A percentile compares a stretch with the other conserved stretches of the same genome.
These are phyloP conservation scores for Dissostichus mawsoni DNA, from an alignment of 2,113 vertebrate genomes.

Conservation along the genomic window DNA sequence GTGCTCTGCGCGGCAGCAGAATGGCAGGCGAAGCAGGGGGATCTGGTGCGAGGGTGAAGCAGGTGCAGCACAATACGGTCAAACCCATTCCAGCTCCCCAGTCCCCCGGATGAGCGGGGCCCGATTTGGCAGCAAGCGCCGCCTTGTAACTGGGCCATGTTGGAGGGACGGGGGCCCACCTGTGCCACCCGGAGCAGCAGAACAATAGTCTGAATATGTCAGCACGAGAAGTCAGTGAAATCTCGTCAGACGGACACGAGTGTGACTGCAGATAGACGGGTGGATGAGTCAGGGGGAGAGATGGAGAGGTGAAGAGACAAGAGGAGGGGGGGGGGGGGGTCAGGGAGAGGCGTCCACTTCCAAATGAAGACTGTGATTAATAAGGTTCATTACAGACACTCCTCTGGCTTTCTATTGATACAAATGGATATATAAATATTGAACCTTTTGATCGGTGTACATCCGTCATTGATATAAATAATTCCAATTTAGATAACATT, in stretches of 20 bases:
- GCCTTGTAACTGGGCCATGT: conserved; percentile 65
- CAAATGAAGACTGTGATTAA: conserved; percentile 51
- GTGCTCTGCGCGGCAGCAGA: conserved; percentile 39
- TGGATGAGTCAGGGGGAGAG: conserved; percentile 58
- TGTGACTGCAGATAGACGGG: conserved; percentile 44
- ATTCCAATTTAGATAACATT: neutral
- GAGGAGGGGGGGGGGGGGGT: neutral
- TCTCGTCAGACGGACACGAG: conserved; percentile 51
- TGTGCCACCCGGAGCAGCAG: conserved; percentile 59
- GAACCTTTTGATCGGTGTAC: neutral
- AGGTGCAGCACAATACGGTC: conserved; percentile 84
- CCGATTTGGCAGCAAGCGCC: conserved; percentile 62
- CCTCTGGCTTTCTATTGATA: neutral
- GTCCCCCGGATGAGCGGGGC: conserved; percentile 60
- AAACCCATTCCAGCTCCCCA: conserved; percentile 67
- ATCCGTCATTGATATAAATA: neutral
- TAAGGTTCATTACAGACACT: conserved; percentile 50
- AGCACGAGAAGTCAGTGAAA: conserved; percentile 42
- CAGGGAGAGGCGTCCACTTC: conserved; percentile 11
- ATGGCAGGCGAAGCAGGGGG: conserved; percentile 46
- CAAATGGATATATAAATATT: conserved; percentile 15
- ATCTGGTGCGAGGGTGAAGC: conserved; percentile 69
- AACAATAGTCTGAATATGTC: conserved; percentile 66
- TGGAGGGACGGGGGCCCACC: conserved; percentile 62
- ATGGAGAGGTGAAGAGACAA: conserved; percentile 49